Evolutionary conservation across 1,140 invertebrate genomes (phyloP), one percentile per base, ranked within the genome.

Genomic region (Oncopodura yosiiana): DNA sequence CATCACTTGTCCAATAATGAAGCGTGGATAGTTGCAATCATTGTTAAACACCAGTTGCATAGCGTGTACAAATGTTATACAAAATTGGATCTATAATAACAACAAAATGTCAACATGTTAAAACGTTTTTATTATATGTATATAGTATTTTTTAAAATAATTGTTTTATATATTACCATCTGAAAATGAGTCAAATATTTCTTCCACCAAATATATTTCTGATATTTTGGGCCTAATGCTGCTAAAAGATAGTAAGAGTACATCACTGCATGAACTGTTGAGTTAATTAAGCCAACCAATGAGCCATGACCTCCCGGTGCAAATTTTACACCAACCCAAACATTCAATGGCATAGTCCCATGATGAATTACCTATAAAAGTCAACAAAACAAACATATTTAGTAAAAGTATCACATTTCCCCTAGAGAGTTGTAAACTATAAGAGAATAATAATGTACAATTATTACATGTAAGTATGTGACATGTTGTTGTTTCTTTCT

Each of bases 261-360:
- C 89, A 94, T 92, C 60, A 92, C 78, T 14, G 91, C 78, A 67
- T 96, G 93, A 3, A 96, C 89, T 34, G 91, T 78, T 67, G 91
- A 91, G 75, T 96, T 97, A 64, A 95, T 79, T 57, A 89, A 77
- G 72, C 87, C 87, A 36, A 85, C 89, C 73, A 90, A 87, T 1
- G 82, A 79, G 53, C 87, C 87, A 66, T 93, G 89, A 48, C 88
- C 89, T 85, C 86, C 90, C 66, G 89, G 86, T n/a, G 88, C 87
- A 72, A 94, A 94, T 69, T 92, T 91, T 8, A 94, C 77, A n/a
- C 90, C 91, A 79, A 92, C 87, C 91, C 91, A 96, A 2, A 92
- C 87, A 6, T 83, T 88, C 71, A 93, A 83, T 5, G 91, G 91
- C 91, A 96, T 94, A 64, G 89, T 83, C 39, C 89, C 89, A 69